These are phyloP conservation scores for Mirza zaza DNA, from an alignment of 2,113 vertebrate genomes.

Conservation along the genomic window DNA sequence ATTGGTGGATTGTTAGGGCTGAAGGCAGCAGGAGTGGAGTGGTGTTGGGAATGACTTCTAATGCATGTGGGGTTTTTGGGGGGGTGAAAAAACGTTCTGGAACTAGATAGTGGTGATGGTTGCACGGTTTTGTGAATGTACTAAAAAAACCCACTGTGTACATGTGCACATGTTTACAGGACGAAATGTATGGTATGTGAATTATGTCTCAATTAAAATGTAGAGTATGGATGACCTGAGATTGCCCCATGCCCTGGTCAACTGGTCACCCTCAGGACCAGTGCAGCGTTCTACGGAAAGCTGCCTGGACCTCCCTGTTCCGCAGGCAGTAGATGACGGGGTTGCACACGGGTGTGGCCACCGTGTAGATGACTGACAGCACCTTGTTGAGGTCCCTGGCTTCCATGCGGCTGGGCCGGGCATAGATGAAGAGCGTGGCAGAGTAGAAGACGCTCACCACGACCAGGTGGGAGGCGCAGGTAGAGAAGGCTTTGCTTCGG, in stretches of 20 bases:
- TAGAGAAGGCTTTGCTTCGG: conserved; percentile 73
- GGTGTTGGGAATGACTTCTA: neutral
- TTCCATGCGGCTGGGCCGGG: conserved; percentile 54
- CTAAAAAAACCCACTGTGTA: neutral
- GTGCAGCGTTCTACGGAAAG: neutral
- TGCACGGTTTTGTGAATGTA: neutral
- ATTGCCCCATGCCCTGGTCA: too few species aligned
- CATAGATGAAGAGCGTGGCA: conserved; percentile 76
- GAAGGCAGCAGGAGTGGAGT: too few species aligned
- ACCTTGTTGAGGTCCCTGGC: conserved; percentile 66
- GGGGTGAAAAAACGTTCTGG: neutral
- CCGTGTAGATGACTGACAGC: conserved; percentile 65
- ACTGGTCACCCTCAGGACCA: neutral
- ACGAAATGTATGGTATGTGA: neutral
- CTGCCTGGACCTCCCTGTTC: conserved; percentile 72
- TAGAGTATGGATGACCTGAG: neutral
- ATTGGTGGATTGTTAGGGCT: neutral
- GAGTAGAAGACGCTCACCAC: conserved; percentile 78
- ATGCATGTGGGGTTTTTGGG: neutral
- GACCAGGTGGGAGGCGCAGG: conserved; percentile 74
- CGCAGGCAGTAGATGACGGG: conserved; percentile 71
- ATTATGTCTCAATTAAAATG: neutral
- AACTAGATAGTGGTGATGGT: too few species aligned
- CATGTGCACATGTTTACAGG: neutral
- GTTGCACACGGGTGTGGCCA: conserved; percentile 70